Base-by-base conservation (phyloP, 2,797 vertebrate genomes). In the Phylloscopus collybita region DNA sequence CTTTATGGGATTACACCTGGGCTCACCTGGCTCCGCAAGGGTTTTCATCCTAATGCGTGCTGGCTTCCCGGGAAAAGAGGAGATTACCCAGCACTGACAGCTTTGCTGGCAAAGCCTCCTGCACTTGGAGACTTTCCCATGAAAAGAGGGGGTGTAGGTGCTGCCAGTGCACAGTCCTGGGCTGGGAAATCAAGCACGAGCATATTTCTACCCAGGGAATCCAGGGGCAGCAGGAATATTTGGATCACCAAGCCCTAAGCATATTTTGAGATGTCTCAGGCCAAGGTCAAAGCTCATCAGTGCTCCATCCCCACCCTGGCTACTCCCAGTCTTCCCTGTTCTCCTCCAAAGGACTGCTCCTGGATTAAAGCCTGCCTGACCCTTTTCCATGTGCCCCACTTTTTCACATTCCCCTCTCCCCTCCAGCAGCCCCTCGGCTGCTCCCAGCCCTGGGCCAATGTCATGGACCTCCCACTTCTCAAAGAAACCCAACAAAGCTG, bases 381-480 rank as follows among this genome's bases (percentile, higher is more conserved):
- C 45, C 38, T 76, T 84, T 86, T 60, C 75, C 73, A 56, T 29
- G 44, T 66, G 80, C 70, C 69, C 54, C 10, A 8, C 47, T 62
- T 86, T 88, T 69, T 71, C 85, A 69, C 19, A 34, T 75, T 84
- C 73, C 45, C 65, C 5, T 10, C 49, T 59, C 49, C 3, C 6
- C 69, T 85, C 54, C 0, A 0, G 11, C 0, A 6, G 64, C 65
- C 66, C 66, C 90, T 56, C 0, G 0, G 44, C 45, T 83, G 67
- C 78, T 42, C 59, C 81, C 73, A 82, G 45, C 59, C n/a, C 51
- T 49, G 25, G 17, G 45, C 65, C 69, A 32, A 42, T 34, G 11
- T 6, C 76, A 3, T 87, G 91, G 87, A 73, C 21, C 62, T 91
- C 89, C 85, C 79, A 61, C 79, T 54, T 78, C 72, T 72, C 16